Percentiles rank a stretch among this genome's conserved stretches.
Conservation (phyloP, 2,113 vertebrate species). For the Megaleporinus macrocephalus region DNA sequence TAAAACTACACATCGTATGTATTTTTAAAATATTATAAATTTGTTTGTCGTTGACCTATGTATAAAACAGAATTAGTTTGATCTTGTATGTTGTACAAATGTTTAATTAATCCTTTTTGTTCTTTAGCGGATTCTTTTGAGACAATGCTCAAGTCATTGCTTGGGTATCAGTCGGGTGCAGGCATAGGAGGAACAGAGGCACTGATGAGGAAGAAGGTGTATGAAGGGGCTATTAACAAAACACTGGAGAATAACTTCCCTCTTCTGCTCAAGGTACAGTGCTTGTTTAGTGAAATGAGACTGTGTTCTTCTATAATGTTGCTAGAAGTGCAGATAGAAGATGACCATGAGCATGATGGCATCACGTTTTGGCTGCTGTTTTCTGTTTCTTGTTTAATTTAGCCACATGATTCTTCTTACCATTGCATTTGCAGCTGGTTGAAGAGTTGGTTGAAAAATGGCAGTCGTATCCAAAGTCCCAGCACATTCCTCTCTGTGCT, state of each 20-base stretch:
- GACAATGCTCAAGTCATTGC: slow-evolving; percentile 94
- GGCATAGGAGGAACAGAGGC: slow-evolving; percentile 77
- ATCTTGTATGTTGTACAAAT: not conserved
- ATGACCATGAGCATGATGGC: too few relatives aligned
- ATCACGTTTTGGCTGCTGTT: too few relatives aligned
- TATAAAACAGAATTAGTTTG: not conserved
- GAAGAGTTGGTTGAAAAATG: slow-evolving; percentile 92
- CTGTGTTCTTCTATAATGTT: too few relatives aligned
- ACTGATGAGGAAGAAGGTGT: slow-evolving; percentile 85
- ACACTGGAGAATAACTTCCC: slow-evolving; percentile 84
- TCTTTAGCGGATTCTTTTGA: slow-evolving; percentile 93
- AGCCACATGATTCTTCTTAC: not conserved
- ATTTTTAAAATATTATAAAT: too few relatives aligned
- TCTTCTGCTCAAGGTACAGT: slow-evolving; percentile 83
- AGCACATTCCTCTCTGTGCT: slow-evolving; percentile 90
- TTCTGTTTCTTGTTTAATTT: too few relatives aligned
- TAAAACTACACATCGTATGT: too few relatives aligned
- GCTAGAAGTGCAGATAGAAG: too few relatives aligned
- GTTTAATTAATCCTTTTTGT: slow-evolving; percentile 6
- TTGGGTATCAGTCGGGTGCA: slow-evolving; percentile 85
- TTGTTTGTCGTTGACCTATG: too few relatives aligned
- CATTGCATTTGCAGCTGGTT: slow-evolving; percentile 78
- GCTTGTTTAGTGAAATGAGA: too few relatives aligned
- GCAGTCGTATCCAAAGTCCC: slow-evolving; percentile 85
- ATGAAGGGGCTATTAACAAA: slow-evolving; percentile 83